Conservation (phyloP, 1,140 invertebrate species). For the Mya arenaria region DNA sequence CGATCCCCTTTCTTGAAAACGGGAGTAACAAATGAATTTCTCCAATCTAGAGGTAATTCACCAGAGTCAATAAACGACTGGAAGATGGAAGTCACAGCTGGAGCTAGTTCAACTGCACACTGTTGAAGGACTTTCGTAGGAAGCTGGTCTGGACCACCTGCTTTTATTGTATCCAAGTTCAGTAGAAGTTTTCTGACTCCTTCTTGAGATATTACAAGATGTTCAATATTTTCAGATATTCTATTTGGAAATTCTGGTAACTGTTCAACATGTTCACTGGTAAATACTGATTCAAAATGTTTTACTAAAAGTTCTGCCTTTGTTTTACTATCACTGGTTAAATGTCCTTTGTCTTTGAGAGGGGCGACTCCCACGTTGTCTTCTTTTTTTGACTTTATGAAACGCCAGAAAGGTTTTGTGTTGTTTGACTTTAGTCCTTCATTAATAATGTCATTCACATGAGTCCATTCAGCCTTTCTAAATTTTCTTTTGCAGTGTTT, state of each 20-base stretch:
- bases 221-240: not conserved
- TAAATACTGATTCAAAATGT: conserved; percentile 47
- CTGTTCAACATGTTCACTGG: not conserved
- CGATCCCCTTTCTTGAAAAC: too few species aligned
- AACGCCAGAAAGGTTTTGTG: conserved; percentile 1
- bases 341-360: not conserved
- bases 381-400: conserved; percentile 9
- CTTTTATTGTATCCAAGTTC: too few species aligned
- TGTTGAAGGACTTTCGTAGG: too few species aligned
- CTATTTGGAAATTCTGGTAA: not conserved
- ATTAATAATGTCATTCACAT: not conserved
- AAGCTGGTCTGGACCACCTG: too few species aligned
- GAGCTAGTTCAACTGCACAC: too few species aligned
- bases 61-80: too few species aligned
- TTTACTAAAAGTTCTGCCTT: not conserved
- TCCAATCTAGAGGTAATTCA: too few species aligned
- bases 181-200: too few species aligned
- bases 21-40: too few species aligned
- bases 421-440: not conserved
- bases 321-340: not conserved
- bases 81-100: too few species aligned
- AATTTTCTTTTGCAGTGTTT: not conserved
- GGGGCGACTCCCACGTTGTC: not conserved
- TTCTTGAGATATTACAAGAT: too few species aligned
- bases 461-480: conserved; percentile 10